These are phyloP conservation scores for Bubo bubo DNA, from an alignment of 2,113 vertebrate species.

Conservation along the genomic window DNA sequence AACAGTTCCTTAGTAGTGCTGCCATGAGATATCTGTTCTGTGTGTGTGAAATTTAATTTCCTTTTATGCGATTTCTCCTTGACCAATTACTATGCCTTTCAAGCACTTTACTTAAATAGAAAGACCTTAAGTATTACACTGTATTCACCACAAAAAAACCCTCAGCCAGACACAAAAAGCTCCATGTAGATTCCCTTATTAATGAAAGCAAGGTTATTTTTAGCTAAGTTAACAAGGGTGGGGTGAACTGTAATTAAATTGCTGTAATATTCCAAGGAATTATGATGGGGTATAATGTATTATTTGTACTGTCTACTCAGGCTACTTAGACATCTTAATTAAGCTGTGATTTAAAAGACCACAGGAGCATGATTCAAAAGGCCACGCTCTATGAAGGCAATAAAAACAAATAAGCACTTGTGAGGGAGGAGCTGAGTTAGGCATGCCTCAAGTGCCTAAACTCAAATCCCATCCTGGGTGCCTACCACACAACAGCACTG, in stretches of 20 bases:
- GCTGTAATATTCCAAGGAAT: background rate
- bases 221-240: background rate
- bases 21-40: background rate
- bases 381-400: background rate
- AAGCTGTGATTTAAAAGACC: background rate
- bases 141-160: background rate
- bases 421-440: background rate
- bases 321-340: slow-evolving; percentile 5
- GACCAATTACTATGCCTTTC: background rate
- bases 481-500: rapidly evolving
- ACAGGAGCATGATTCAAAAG: background rate
- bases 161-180: background rate
- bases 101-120: background rate
- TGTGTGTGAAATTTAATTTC: background rate
- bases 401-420: background rate
- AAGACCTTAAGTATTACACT: background rate
- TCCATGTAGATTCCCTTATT: background rate
- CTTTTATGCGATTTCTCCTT: background rate
- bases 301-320: background rate
- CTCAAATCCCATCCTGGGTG: background rate
- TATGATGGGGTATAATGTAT: background rate
- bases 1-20: background rate
- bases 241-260: background rate
- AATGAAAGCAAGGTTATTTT: background rate
- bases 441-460: background rate